These are phyloP conservation scores for Hyalella azteca DNA, from an alignment of 2,888 invertebrate species.

Conservation along the genomic window DNA sequence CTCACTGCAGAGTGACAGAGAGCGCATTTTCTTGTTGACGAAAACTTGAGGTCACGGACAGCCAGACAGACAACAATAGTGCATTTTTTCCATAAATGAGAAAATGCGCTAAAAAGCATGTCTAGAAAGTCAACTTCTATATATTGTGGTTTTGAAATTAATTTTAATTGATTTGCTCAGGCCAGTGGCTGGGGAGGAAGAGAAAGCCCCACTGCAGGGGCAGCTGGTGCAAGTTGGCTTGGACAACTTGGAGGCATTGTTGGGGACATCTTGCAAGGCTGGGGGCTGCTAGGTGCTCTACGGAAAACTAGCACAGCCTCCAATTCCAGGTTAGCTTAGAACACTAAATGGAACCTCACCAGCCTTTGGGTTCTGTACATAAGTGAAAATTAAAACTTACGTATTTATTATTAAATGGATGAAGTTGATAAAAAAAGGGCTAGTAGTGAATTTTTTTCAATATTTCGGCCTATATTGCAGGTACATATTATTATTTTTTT, in stretches of 20 bases:
- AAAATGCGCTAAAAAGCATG: background rate
- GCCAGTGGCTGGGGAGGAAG: conserved; percentile 4
- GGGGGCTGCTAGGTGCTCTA: conserved; percentile 57
- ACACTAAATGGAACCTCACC: background rate
- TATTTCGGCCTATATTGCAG: no score
- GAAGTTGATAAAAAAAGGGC: no score
- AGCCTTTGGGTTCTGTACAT: no score
- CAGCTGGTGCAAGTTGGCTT: conserved; percentile 38
- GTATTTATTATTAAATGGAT: no score
- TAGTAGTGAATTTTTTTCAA: no score
- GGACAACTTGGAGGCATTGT: conserved; percentile 53
- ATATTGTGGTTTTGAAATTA: background rate
- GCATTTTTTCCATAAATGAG: background rate
- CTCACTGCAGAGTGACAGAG: background rate
- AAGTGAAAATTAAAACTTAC: no score
- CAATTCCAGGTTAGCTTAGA: no score
- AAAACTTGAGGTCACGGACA: no score
- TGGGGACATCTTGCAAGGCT: conserved; percentile 57
- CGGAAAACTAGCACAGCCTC: conserved; percentile 41
- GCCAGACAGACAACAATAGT: background rate
- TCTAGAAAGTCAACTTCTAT: background rate
- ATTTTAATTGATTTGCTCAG: background rate
- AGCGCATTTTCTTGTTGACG: background rate
- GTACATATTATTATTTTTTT: no score
- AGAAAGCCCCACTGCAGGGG: conserved; percentile 1